These are phyloP conservation scores for Dasyurus viverrinus DNA, from an alignment of 2,113 vertebrate genomes.

Conservation along the genomic window DNA sequence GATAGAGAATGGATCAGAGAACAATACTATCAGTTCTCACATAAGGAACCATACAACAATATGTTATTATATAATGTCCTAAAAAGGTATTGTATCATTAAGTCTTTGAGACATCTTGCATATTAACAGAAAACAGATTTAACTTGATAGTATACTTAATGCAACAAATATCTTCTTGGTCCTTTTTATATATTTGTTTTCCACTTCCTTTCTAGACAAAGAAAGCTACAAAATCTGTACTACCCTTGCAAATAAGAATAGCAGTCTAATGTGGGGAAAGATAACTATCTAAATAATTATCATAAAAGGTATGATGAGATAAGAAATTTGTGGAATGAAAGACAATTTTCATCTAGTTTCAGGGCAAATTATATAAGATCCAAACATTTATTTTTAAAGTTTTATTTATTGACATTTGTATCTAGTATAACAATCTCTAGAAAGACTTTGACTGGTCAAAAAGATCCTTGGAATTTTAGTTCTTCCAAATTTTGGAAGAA, in stretches of 20 bases:
- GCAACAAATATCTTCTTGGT: background rate
- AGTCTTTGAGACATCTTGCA: background rate
- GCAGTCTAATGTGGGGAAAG: background rate
- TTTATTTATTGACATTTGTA: background rate
- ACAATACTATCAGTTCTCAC: background rate
- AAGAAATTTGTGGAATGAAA: background rate
- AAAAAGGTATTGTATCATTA: background rate
- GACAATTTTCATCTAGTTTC: background rate
- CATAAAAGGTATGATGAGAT: background rate
- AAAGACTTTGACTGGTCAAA: background rate
- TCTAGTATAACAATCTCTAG: background rate
- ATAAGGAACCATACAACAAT: background rate
- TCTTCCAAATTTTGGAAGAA: background rate
- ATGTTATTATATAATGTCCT: background rate
- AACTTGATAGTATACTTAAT: background rate
- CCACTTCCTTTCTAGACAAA: background rate
- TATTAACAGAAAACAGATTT: background rate
- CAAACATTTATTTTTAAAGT: background rate
- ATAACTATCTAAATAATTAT: background rate
- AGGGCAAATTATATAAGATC: background rate
- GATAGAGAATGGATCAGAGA: background rate
- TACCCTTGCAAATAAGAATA: background rate
- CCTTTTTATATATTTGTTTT: background rate
- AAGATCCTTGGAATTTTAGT: background rate
- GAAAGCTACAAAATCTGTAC: background rate